Conservation (phyloP, 2,113 vertebrate species). For the Rhea americana region DNA sequence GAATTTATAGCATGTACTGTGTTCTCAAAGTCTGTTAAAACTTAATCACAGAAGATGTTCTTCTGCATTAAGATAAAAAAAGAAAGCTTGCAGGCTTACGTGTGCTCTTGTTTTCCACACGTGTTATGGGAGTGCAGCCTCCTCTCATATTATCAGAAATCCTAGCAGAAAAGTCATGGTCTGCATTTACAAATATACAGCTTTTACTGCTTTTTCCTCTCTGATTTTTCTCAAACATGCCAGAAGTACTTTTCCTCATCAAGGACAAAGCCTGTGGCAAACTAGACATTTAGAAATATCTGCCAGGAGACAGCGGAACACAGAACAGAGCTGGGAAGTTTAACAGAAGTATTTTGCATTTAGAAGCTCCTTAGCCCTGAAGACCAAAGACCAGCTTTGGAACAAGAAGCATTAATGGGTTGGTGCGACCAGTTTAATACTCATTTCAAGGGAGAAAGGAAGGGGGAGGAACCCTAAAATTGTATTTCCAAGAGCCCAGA, state of each 20-base stretch:
- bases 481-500: background rate
- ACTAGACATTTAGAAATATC: background rate
- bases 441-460: no score
- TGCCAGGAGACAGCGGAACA: background rate
- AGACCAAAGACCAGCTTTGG: background rate
- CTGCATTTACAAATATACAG: background rate
- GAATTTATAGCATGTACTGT: conserved; percentile 15
- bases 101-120: background rate
- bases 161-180: background rate
- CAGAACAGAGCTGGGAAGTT: background rate
- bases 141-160: background rate
- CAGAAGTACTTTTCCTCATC: background rate
- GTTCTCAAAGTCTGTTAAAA: conserved; percentile 16
- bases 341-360: background rate
- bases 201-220: conserved; percentile 11
- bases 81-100: background rate
- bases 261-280: conserved; percentile 7
- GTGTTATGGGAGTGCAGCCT: background rate
- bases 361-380: background rate
- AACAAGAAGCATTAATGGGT: background rate
- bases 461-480: background rate
- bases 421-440: background rate
- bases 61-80: conserved; percentile 24
- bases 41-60: conserved; percentile 26
- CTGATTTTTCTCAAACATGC: background rate